phyloP scores from a whole-genome alignment of 2,797 vertebrate genomes.

The Limnodromus scolopaceus region DNA sequence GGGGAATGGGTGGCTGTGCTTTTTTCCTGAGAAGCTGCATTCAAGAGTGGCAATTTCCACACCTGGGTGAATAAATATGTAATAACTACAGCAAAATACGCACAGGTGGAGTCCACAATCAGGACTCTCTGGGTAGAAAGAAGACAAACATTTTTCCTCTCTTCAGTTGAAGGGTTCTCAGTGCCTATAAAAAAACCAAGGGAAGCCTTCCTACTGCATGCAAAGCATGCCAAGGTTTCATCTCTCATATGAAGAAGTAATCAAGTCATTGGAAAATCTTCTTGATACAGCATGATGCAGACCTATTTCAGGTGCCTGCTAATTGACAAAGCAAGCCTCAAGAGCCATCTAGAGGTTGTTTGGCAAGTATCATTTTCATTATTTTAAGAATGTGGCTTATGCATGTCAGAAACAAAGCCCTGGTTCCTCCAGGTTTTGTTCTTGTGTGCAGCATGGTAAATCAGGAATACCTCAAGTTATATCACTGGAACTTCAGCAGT shows the following conservation, averaged over 20 bases:
- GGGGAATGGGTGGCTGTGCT: neutral
- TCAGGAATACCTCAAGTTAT: neutral
- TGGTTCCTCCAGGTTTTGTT: neutral
- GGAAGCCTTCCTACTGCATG: neutral
- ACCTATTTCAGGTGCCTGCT: neutral
- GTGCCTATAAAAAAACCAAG: neutral
- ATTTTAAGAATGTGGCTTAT: neutral
- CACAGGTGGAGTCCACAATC: neutral
- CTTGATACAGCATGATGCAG: neutral
- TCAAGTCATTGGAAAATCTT: neutral
- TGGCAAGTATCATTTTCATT: neutral
- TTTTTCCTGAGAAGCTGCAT: neutral
- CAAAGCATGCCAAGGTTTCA: neutral
- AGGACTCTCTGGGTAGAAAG: neutral
- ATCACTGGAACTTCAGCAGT: neutral
- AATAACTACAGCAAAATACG: neutral
- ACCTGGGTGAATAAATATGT: neutral
- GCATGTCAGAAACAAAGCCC: neutral
- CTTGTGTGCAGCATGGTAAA: neutral
- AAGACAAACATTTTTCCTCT: neutral
- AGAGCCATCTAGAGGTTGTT: slow-evolving; percentile 72
- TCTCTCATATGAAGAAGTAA: neutral
- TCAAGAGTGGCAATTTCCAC: neutral
- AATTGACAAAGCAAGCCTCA: slow-evolving; percentile 64
- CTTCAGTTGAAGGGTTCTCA: neutral